Conservation (phyloP, 2,113 vertebrate species). For the Lasiurus borealis region DNA sequence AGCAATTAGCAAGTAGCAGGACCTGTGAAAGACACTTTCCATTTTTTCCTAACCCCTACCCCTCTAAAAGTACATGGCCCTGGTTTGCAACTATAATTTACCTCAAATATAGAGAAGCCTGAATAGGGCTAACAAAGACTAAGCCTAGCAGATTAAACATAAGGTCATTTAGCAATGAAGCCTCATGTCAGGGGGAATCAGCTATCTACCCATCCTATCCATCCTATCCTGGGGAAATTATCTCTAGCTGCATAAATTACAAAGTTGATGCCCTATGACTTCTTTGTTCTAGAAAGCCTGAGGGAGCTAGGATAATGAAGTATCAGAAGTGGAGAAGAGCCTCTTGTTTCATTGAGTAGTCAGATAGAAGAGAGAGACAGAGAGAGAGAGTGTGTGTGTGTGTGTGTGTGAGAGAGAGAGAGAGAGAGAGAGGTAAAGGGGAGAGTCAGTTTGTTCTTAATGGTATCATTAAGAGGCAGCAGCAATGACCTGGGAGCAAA, state of each 20-base stretch:
- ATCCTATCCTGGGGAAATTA: slow-evolving; percentile 68
- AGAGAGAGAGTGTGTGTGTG: not conserved
- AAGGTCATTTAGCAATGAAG: slow-evolving; percentile 66
- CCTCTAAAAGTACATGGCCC: slow-evolving; percentile 44
- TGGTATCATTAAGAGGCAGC: slow-evolving; percentile 39
- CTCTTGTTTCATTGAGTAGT: slow-evolving; percentile 22
- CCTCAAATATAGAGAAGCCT: slow-evolving; percentile 59
- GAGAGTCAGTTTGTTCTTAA: not conserved
- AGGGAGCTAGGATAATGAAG: slow-evolving; percentile 68
- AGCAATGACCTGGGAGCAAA: slow-evolving; percentile 53
- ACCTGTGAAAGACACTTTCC: slow-evolving; percentile 65
- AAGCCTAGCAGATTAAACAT: slow-evolving; percentile 60
- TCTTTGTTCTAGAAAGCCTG: slow-evolving; percentile 72
- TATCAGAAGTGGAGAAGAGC: slow-evolving; percentile 49
- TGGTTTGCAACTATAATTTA: slow-evolving; percentile 73
- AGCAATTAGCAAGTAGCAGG: slow-evolving; percentile 70
- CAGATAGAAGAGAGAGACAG: not conserved
- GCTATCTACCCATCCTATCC: slow-evolving; percentile 65
- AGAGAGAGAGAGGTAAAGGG: not conserved
- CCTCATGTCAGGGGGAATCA: slow-evolving; percentile 62
- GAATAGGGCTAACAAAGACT: slow-evolving; percentile 70
- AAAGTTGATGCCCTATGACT: slow-evolving; percentile 69
- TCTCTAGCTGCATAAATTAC: slow-evolving; percentile 74
- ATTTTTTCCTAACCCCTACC: slow-evolving; percentile 50
- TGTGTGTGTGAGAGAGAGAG: not conserved